Evolutionary conservation across 2,113 vertebrate species (phyloP).

Genomic region (Elephantulus edwardii): DNA sequence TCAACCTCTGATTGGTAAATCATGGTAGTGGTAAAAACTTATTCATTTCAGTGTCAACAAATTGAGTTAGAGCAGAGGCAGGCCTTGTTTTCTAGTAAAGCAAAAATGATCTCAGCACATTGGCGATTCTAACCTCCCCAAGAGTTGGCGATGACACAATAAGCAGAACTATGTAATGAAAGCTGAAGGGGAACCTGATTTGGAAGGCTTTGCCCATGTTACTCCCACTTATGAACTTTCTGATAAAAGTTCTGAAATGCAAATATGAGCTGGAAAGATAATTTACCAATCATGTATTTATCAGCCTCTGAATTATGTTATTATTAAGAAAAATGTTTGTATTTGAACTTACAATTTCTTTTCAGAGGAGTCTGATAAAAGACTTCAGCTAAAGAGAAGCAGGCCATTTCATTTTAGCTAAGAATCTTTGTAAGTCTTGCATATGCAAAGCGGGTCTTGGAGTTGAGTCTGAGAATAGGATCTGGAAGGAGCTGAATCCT

Average conservation of each 20-base stretch:
- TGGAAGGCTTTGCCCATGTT: not conserved
- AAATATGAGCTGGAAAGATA: not conserved
- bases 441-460: slow-evolving; percentile 2
- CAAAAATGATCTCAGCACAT: not conserved
- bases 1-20: not conserved
- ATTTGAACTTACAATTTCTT: not conserved
- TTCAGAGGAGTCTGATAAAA: not conserved
- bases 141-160: no score
- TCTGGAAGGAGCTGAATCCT: not conserved
- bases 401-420: not conserved
- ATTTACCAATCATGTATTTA: not conserved
- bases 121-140: not conserved
- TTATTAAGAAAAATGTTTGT: not conserved
- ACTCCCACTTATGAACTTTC: not conserved
- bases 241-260: slow-evolving; percentile 1
- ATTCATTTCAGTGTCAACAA: not conserved
- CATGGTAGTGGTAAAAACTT: not conserved
- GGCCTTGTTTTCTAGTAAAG: not conserved
- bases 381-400: not conserved
- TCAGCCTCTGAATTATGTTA: not conserved
- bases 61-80: not conserved
- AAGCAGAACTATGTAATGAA: not conserved
- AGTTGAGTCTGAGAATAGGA: not conserved
- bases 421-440: not conserved
- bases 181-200: not conserved